Conservation (phyloP, 2,797 vertebrate genomes). For the Paratrypauchen microcephalus region DNA sequence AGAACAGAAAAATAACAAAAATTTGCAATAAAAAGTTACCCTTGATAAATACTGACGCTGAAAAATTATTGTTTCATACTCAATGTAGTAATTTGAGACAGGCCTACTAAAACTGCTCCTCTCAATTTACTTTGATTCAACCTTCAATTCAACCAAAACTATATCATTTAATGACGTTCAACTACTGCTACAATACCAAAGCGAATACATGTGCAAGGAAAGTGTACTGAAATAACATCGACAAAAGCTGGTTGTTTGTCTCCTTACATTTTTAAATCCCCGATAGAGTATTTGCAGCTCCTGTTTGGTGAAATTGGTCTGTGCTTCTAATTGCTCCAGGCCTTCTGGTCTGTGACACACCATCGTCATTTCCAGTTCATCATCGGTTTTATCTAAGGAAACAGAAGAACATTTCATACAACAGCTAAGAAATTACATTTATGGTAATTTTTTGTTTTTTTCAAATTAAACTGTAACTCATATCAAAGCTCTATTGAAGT, state of each 20-base stretch:
- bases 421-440: neutral
- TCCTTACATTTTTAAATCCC: conserved; percentile 94
- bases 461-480: neutral
- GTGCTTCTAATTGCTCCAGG: conserved; percentile 90
- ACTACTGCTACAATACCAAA: neutral
- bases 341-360: conserved; percentile 94
- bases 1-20: too few species aligned
- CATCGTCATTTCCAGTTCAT: conserved; percentile 92
- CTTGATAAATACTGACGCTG: too few species aligned
- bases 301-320: conserved; percentile 94
- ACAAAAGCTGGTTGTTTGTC: neutral
- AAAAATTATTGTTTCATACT: too few species aligned
- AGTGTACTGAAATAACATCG: neutral
- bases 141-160: neutral
- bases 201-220: neutral
- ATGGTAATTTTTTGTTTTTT: too few species aligned
- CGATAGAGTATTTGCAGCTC: conserved; percentile 97
- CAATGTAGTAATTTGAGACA: too few species aligned
- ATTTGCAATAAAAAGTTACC: too few species aligned
- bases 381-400: conserved; percentile 87
- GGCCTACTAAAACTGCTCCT: neutral
- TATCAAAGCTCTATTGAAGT: neutral
- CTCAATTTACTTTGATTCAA: neutral
- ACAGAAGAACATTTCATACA: neutral
- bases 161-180: neutral